Conservation (phyloP, 2,888 invertebrate species). For the Hymenopus coronatus region DNA sequence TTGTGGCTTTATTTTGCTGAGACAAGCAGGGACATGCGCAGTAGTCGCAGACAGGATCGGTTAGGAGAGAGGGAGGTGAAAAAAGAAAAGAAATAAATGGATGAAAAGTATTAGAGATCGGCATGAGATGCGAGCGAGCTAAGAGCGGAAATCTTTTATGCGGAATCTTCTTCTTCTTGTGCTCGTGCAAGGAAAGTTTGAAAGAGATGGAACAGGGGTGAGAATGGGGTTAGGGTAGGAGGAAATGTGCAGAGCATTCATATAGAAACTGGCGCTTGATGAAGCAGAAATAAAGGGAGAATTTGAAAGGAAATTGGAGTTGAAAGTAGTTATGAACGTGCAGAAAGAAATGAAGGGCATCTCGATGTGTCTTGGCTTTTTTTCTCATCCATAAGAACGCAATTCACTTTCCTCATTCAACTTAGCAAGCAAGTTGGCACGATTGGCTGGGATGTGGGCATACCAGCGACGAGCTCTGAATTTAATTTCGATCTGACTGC, state of each 20-base stretch:
- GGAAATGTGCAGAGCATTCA: slow-evolving; percentile 26
- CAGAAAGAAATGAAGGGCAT: not conserved
- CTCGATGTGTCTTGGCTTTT: not conserved
- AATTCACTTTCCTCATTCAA: not conserved
- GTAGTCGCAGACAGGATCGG: slow-evolving; percentile 1
- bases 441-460: not conserved
- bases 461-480: not conserved
- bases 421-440: not conserved
- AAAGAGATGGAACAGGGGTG: not conserved
- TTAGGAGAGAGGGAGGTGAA: not conserved
- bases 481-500: not conserved
- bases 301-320: slow-evolving; percentile 34
- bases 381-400: not conserved
- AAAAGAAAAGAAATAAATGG: slow-evolving; percentile 23
- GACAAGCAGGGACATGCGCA: slow-evolving; percentile 13
- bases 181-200: slow-evolving; percentile 12
- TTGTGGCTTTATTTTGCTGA: slow-evolving; percentile 27
- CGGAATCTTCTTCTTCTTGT: slow-evolving; percentile 6
- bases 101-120: slow-evolving; percentile 23
- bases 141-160: slow-evolving; percentile 23
- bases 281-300: slow-evolving; percentile 32
- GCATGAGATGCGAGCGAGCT: not conserved
- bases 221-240: not conserved
- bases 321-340: slow-evolving; percentile 25
- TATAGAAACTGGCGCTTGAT: slow-evolving; percentile 31